A percentile compares a stretch with the other conserved stretches of the same genome.
phyloP scores from a whole-genome alignment of 2,797 vertebrate species.

The Acropternis orthonyx region DNA sequence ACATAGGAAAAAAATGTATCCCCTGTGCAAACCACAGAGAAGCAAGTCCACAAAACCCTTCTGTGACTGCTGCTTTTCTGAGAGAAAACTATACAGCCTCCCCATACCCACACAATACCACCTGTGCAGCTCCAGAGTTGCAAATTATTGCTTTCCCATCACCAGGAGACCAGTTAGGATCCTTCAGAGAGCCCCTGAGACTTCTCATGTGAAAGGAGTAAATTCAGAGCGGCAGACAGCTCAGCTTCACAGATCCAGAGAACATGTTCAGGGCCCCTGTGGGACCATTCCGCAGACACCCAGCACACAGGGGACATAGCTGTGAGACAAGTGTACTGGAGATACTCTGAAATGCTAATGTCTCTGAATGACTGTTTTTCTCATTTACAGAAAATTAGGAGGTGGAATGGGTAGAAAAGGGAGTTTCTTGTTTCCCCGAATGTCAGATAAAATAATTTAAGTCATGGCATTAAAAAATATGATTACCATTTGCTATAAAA shows the following conservation, averaged over 20 bases:
- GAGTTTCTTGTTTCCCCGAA: not conserved
- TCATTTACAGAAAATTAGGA: conserved; percentile 14
- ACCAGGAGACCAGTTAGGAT: not conserved
- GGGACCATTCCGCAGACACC: not conserved
- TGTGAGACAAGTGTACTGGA: not conserved
- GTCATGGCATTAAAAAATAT: not conserved
- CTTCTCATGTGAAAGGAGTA: not conserved
- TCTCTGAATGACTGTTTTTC: not conserved
- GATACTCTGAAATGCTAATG: not conserved
- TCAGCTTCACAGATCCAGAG: not conserved
- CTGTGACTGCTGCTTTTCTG: not conserved
- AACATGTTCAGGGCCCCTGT: not conserved
- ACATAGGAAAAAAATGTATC: not conserved
- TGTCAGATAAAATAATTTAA: not conserved
- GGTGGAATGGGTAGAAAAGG: not conserved
- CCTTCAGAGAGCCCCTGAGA: not conserved
- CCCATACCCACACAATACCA: not conserved
- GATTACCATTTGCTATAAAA: not conserved
- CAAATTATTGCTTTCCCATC: not conserved
- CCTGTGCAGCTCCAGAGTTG: not conserved
- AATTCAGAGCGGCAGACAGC: not conserved
- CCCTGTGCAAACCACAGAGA: not conserved
- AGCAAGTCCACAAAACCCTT: not conserved
- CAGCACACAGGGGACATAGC: not conserved
- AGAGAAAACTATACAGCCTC: not conserved